Evolutionary conservation across 1,140 invertebrate species (phyloP).

Genomic region (Nasonia giraulti): DNA sequence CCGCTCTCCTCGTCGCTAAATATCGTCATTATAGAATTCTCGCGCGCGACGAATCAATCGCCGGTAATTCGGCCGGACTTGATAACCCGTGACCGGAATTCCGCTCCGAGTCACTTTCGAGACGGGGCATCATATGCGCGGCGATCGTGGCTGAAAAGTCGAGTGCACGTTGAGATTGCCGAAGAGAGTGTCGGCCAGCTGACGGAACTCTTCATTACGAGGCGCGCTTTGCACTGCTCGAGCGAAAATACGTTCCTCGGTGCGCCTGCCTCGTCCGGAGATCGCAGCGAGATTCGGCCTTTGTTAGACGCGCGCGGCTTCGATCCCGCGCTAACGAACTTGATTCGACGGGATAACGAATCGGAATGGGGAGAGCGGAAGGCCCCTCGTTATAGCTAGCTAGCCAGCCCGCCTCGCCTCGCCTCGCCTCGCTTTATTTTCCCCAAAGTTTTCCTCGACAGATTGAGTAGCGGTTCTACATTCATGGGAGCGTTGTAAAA

Average conservation of each 20-base stretch:
- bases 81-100: conserved; percentile 1
- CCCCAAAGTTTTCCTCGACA: no score
- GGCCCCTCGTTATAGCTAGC: no score
- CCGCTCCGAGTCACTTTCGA: background rate
- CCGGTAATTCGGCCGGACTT: background rate
- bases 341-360: conserved; percentile 12
- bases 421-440: no score
- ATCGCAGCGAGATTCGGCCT: no score
- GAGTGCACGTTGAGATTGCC: background rate
- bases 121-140: no score
- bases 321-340: conserved; percentile 13
- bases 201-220: no score
- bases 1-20: background rate
- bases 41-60: background rate
- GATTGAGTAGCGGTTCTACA: no score
- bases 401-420: no score
- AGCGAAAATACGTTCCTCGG: no score
- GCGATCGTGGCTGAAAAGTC: background rate
- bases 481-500: no score
- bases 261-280: no score
- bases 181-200: background rate
- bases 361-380: background rate
- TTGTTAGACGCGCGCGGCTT: background rate
- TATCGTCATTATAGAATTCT: background rate
- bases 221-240: no score